Base-by-base conservation (phyloP, 2,888 invertebrate genomes). In the Microdon myrmicae region DNA sequence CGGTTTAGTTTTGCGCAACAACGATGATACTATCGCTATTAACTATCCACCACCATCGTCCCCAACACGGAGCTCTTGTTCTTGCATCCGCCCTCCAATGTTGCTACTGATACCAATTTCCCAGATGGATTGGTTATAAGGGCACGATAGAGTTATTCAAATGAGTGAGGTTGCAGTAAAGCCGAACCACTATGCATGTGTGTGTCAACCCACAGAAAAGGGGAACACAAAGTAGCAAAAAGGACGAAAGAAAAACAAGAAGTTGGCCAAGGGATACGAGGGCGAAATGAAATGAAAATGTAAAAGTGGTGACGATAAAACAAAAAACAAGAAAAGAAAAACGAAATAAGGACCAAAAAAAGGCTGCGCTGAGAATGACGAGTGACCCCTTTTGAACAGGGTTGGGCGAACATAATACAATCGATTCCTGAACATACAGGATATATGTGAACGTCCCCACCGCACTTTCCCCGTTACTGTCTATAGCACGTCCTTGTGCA, bases 91-190 rank as follows among this genome's bases (percentile, higher is more conserved):
- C 48, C 22, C 41, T 56, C 43, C 37, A 29, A 43, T 45, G 44
- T 51, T 45, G 58, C 45, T 59, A 17, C 51, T 59, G 58, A 59
- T 53, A 51, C 58, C 58, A 59, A 59, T 59, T 59, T 51, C 58
- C 45, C 58, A 59, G 58, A 51, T 59, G 49, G 56, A 58, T 58
- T 58, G 56, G 56, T 58, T 58, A 58, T 49, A 49, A 58, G 49
- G 56, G 43, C 43, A 58, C 37, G 49, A 49, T 58, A 43, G 43
- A 58, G 56, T 58, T 49, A 58, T 49, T 58, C 31, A 58, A 49
- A 43, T 49, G 56, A 38, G 43, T 41, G 31, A 43, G 37, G 43
- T 58, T 43, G 43, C 35, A 49, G 28, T 20, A 43, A 14, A 29
- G 38, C 25, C 34, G 35, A 17, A 16, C 13, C 31, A 12, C 13